A percentile compares a stretch with the other conserved stretches of the same genome.
phyloP scores from a whole-genome alignment of 2,113 vertebrate genomes.

The Passerina amoena region DNA sequence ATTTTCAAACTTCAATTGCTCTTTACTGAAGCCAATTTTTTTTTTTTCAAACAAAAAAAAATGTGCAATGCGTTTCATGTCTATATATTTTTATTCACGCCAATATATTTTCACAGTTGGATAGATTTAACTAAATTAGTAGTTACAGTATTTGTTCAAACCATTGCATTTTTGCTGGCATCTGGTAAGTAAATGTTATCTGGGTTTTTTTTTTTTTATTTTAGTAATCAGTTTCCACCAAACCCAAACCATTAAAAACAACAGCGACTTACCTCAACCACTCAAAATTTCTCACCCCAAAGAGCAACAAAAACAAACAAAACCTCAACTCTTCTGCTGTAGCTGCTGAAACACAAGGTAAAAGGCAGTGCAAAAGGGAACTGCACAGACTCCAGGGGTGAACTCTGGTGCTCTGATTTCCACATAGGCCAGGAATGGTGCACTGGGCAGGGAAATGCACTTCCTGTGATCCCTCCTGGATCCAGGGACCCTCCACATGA shows the following conservation, averaged over 20 bases:
- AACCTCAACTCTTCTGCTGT: background rate
- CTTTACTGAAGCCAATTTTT: constrained; percentile 58
- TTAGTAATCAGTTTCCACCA: background rate
- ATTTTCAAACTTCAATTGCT: constrained; percentile 69
- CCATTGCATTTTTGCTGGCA: constrained; percentile 37
- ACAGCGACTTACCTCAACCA: background rate
- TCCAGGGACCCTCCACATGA: background rate
- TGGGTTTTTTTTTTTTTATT: background rate
- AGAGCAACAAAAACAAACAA: background rate
- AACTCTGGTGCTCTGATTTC: background rate
- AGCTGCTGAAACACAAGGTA: background rate
- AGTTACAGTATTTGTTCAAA: constrained; percentile 63
- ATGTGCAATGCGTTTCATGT: constrained; percentile 29
- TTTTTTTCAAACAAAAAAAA: constrained; percentile 39
- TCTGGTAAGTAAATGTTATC: constrained; percentile 37
- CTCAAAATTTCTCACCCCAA: background rate
- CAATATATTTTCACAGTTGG: constrained; percentile 67
- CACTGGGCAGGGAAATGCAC: background rate
- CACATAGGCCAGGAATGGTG: rapidly evolving
- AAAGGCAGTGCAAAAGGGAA: background rate
- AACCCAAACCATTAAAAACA: background rate
- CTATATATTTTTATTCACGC: constrained; percentile 59
- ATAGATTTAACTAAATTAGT: constrained; percentile 65
- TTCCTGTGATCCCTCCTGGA: background rate
- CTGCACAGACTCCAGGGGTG: background rate